Evolutionary conservation across 2,888 invertebrate genomes (phyloP).

Genomic region (Drosophila conformis): DNA sequence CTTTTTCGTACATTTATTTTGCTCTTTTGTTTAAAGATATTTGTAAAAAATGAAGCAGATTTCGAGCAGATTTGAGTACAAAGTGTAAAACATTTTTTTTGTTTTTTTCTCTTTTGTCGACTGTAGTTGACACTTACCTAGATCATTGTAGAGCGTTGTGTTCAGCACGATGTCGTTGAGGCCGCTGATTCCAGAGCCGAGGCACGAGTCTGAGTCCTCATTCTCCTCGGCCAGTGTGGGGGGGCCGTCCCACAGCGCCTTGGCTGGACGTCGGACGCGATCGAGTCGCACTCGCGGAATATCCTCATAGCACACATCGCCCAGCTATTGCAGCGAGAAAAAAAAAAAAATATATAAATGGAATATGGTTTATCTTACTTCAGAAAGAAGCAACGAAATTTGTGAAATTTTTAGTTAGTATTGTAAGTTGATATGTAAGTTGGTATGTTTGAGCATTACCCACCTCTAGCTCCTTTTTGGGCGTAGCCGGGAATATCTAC

Average conservation of each 20-base stretch:
- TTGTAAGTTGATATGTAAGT: background rate
- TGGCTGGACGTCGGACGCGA: constrained; percentile 87
- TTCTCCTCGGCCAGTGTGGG: constrained; percentile 88
- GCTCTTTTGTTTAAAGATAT: no score
- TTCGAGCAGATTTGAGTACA: background rate
- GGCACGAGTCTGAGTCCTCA: constrained; percentile 84
- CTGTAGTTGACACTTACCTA: constrained; percentile 81
- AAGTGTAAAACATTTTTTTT: background rate
- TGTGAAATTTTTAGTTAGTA: background rate
- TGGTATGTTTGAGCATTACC: constrained; percentile 59
- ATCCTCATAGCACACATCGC: constrained; percentile 84
- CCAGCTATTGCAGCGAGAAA: constrained; percentile 68
- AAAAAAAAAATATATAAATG: background rate
- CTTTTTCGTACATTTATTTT: background rate
- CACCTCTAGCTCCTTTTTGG: constrained; percentile 85
- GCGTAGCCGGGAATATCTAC: constrained; percentile 85
- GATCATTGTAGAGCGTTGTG: constrained; percentile 84
- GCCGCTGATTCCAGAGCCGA: constrained; percentile 64
- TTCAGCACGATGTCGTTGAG: constrained; percentile 83
- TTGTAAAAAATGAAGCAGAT: no score
- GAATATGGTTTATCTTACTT: background rate
- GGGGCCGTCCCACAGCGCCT: constrained; percentile 86
- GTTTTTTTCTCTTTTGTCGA: background rate
- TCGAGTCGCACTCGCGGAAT: constrained; percentile 89
- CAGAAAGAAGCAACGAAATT: background rate